These are phyloP conservation scores for Pterostichus niger DNA, from an alignment of 2,888 invertebrate species.

Conservation along the genomic window DNA sequence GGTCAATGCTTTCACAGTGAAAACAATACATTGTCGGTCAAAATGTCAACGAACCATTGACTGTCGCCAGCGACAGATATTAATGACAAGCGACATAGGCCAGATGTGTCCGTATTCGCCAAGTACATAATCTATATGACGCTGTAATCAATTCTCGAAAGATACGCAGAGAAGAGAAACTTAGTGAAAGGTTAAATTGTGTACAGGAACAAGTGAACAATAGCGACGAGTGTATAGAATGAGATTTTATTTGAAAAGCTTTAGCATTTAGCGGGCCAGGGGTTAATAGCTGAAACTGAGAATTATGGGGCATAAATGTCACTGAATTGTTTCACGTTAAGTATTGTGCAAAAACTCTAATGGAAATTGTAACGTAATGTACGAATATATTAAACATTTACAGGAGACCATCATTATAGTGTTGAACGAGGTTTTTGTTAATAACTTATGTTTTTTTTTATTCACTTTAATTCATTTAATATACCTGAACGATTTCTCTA, in stretches of 20 bases:
- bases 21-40: constrained; percentile 48
- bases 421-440: too few species aligned
- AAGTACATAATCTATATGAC: background rate
- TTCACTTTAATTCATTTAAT: too few species aligned
- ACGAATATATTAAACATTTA: constrained; percentile 42
- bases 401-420: background rate
- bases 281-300: constrained; percentile 48
- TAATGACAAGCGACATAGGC: background rate
- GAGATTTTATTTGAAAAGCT: constrained; percentile 35
- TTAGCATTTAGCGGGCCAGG: constrained; percentile 10
- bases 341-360: constrained; percentile 43
- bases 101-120: constrained; percentile 14
- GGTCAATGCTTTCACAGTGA: constrained; percentile 13
- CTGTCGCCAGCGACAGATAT: constrained; percentile 13
- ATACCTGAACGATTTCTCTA: too few species aligned
- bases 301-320: constrained; percentile 42
- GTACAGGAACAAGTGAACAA: background rate
- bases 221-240: constrained; percentile 8
- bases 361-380: constrained; percentile 28
- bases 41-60: constrained; percentile 43
- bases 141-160: background rate
- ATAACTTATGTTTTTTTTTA: too few species aligned
- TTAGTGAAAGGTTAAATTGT: constrained; percentile 9
- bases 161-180: background rate
- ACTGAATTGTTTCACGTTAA: constrained; percentile 26